Conservation (phyloP, 2,797 vertebrate genomes). For the Eremophila alpestris region DNA sequence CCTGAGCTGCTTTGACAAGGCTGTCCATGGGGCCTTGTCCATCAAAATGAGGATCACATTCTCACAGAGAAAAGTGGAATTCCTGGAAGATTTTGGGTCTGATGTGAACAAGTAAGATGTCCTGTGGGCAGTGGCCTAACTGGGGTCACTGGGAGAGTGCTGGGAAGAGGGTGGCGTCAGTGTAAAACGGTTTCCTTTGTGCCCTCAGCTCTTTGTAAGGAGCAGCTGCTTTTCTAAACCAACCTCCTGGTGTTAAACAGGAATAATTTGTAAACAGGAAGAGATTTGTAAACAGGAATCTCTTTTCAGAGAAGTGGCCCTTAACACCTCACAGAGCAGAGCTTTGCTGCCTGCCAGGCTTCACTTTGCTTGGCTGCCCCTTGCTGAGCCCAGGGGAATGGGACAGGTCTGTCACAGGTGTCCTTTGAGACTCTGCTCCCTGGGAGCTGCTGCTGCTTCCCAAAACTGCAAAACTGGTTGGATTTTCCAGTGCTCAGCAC, state of each 20-base stretch:
- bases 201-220: not conserved
- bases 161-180: not conserved
- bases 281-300: not conserved
- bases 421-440: not conserved
- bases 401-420: not conserved
- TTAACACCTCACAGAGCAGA: not conserved
- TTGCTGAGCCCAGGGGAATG: fast-evolving
- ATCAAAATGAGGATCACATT: slow-evolving; percentile 90
- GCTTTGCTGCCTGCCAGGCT: not conserved
- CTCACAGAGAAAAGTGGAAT: slow-evolving; percentile 96
- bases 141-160: not conserved
- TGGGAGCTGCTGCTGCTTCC: not conserved
- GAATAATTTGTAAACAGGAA: not conserved
- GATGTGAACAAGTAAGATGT: slow-evolving; percentile 90
- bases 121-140: not conserved
- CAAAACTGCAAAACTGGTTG: fast-evolving
- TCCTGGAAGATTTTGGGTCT: slow-evolving; percentile 96
- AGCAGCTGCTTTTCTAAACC: not conserved
- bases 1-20: slow-evolving; percentile 91
- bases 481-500: not conserved
- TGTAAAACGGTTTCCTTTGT: fast-evolving
- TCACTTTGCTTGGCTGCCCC: not conserved
- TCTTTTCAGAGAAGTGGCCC: not conserved
- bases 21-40: slow-evolving; percentile 85
- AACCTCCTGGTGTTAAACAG: not conserved